A percentile compares a stretch with the other conserved stretches of the same genome.
Conservation (phyloP, 2,797 vertebrate genomes). For the Heterohyrax brucei region DNA sequence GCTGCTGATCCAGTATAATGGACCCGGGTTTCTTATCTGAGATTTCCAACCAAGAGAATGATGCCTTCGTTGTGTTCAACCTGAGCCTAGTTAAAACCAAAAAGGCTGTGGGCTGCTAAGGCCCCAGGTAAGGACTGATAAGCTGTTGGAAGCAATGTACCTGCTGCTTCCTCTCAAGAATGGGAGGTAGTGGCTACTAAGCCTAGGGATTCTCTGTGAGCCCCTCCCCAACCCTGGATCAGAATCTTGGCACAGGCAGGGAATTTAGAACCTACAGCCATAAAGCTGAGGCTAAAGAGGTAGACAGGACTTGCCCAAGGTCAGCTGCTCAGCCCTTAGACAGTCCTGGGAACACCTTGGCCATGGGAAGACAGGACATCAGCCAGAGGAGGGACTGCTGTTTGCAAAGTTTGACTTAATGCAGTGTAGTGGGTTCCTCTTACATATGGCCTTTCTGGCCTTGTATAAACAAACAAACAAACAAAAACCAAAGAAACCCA, state of each 20-base stretch:
- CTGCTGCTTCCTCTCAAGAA: neutral
- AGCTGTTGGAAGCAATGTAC: neutral
- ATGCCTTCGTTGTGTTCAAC: neutral
- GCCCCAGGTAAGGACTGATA: neutral
- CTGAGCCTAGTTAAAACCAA: neutral
- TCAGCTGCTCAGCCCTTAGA: neutral
- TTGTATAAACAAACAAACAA: too few relatives aligned
- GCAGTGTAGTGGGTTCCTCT: too few relatives aligned
- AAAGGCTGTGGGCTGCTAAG: neutral
- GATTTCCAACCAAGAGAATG: neutral
- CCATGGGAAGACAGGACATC: neutral
- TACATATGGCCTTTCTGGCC: too few relatives aligned
- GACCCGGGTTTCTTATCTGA: neutral
- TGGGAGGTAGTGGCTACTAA: neutral
- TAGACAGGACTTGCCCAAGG: neutral
- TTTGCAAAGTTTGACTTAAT: too few relatives aligned
- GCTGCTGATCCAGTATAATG: too few relatives aligned
- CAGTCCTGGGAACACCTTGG: fast-evolving
- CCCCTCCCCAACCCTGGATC: fast-evolving
- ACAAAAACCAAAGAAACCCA: too few relatives aligned
- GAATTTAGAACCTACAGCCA: neutral
- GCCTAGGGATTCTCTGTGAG: neutral
- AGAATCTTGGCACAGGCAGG: neutral
- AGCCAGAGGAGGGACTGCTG: too few relatives aligned
- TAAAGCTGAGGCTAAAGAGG: neutral